A percentile compares a stretch with the other conserved stretches of the same genome.
Conservation (phyloP, 23 tunicate genomes). For the Halocynthia roretzi region DNA sequence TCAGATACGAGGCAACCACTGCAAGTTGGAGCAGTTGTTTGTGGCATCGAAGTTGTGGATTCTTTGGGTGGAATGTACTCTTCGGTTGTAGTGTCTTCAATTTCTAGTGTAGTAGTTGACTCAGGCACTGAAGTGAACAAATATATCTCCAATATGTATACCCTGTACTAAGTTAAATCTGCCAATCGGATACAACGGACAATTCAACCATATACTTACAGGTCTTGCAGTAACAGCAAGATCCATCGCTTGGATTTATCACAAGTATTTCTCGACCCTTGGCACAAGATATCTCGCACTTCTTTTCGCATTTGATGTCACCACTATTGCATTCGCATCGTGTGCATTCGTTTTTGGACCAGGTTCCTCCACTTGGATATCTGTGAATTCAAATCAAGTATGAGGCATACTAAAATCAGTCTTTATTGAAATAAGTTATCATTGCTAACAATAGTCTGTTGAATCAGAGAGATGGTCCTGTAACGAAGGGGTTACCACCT, state of each 20-base stretch:
- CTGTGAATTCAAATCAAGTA: constrained; percentile 24
- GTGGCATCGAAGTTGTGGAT: neutral
- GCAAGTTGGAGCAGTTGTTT: constrained; percentile 39
- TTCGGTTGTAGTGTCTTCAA: neutral
- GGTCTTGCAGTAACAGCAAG: constrained; percentile 79
- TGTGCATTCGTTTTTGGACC: constrained; percentile 41
- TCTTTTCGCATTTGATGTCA: constrained; percentile 28
- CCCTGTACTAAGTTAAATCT: no score
- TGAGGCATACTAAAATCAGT: neutral
- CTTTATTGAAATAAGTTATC: neutral
- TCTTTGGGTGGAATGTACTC: neutral
- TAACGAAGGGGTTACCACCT: no score
- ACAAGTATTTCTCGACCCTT: constrained; percentile 34
- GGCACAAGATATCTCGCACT: constrained; percentile 57
- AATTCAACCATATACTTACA: constrained; percentile 30
- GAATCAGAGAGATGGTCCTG: neutral
- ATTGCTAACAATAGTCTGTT: neutral
- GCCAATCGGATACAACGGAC: no score
- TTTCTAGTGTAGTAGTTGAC: constrained; percentile 20
- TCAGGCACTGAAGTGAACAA: neutral
- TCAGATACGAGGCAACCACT: constrained; percentile 47
- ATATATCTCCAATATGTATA: no score
- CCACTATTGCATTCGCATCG: constrained; percentile 45
- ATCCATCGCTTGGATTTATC: constrained; percentile 35
- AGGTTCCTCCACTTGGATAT: constrained; percentile 75